Evolutionary conservation across 2,113 vertebrate genomes (phyloP).

Genomic region (Saiga tatarica): DNA sequence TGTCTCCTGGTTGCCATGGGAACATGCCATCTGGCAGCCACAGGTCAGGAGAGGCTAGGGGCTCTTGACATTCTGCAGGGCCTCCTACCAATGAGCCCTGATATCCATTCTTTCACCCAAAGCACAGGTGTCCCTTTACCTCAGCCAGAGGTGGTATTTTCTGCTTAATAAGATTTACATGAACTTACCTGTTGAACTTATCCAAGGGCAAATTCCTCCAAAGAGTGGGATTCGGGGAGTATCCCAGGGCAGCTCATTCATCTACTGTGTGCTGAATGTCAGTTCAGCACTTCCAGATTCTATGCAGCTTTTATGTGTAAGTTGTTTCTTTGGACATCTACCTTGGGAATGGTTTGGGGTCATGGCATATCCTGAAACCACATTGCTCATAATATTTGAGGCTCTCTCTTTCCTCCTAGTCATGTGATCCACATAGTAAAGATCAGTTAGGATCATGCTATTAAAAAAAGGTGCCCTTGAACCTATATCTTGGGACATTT

Average conservation of each 20-base stretch:
- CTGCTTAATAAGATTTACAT: background rate
- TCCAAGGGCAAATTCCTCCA: background rate
- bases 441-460: background rate
- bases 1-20: background rate
- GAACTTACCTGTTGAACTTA: background rate
- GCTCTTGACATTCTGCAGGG: background rate
- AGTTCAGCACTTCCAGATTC: too few relatives aligned
- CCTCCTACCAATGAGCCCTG: background rate
- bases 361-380: background rate
- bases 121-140: background rate
- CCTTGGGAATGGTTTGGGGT: background rate
- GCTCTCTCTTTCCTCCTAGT: background rate
- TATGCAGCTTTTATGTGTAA: background rate
- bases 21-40: background rate
- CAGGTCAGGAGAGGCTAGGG: background rate
- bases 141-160: background rate
- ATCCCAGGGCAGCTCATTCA: background rate
- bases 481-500: background rate
- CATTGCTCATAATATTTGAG: background rate
- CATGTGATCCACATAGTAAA: background rate
- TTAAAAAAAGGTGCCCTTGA: background rate
- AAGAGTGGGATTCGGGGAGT: background rate
- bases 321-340: background rate
- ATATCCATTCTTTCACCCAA: background rate
- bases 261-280: background rate